phyloP scores from a whole-genome alignment of 2,797 vertebrate species.

The Takifugu ocellatus region DNA sequence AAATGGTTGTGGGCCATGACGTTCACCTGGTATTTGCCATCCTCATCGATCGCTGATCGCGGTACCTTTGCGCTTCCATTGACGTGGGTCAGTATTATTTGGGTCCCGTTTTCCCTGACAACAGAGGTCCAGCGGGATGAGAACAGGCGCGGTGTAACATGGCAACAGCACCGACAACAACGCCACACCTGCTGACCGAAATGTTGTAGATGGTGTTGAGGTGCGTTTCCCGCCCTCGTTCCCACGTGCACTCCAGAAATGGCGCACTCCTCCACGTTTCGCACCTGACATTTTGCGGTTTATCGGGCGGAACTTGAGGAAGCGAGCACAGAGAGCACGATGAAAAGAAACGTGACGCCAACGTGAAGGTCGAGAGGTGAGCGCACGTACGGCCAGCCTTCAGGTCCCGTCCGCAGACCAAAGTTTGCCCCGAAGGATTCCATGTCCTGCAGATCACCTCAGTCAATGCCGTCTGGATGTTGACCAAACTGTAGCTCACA shows the following conservation, averaged over 20 bases:
- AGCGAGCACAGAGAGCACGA: neutral
- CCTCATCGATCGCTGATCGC: constrained; percentile 33
- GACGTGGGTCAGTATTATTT: constrained; percentile 5
- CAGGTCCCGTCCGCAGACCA: constrained; percentile 71
- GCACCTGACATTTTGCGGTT: constrained; percentile 63
- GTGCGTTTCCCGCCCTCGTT: constrained; percentile 56
- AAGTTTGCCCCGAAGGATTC: accelerated
- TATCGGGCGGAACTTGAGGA: constrained; percentile 69
- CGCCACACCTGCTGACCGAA: constrained; percentile 60
- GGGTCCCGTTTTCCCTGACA: constrained; percentile 50
- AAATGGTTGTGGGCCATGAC: constrained; percentile 77
- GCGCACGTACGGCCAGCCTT: constrained; percentile 61
- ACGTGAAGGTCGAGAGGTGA: neutral
- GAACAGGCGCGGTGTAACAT: neutral
- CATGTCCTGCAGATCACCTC: constrained; percentile 59
- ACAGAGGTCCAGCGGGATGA: neutral
- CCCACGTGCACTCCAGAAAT: constrained; percentile 64
- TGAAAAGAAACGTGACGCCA: neutral
- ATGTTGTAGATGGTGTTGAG: constrained; percentile 58
- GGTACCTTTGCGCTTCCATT: constrained; percentile 32
- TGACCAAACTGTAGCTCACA: constrained; percentile 57
- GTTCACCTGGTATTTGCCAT: constrained; percentile 54
- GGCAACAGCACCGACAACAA: neutral
- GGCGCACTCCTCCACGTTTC: constrained; percentile 47
- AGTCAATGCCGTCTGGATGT: constrained; percentile 40